Evolutionary conservation across 1,140 invertebrate species (phyloP), one percentile per base, ranked within the genome.

Genomic region (Neodiprion virginianus): DNA sequence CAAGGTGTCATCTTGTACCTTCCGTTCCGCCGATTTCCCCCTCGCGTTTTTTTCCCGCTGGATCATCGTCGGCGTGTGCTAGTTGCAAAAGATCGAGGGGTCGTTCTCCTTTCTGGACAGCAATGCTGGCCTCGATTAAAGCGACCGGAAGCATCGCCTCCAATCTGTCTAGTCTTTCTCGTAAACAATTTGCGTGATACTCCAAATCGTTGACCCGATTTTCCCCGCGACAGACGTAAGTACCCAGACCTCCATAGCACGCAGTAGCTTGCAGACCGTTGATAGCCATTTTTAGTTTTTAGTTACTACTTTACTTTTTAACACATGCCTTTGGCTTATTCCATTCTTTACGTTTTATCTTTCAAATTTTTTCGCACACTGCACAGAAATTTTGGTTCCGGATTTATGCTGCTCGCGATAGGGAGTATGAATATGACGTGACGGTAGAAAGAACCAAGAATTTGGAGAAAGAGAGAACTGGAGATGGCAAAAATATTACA

Each of bases 141-240:
- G 40, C 21, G 48, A 23, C 12, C 48, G 70, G 70, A 21, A 71
- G 48, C 48, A 48, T 71, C 5, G 70, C 21, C 21, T 71, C 70
- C 48, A 71, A 23, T 48, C 48, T 23, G 48, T 50, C 48, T 8
- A 71, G 48, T 50, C 70, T 71, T 17, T 50, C 70, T 47, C 48
- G 23, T 7, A 71, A 28, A 14, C 70, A 71, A n/a, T 23, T 71
- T 40, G 70, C 70, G 40, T 71, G 40, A 47, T 21, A 50, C n/a
- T 71, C 70, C 70, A 71, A 50, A 47, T 71, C 70, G 14, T 23
- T 48, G 48, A 71, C 48, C 17, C 70, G 70, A 48, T 49, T 40
- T 21, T 71, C 70, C 5, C 70, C 70, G 21, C 48, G 40, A 48
- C 17, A 17, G 5, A 71, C 70, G 70, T 48, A 71, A 23, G 48